A percentile compares a stretch with the other conserved stretches of the same genome.
These are phyloP conservation scores for Phytoseiulus persimilis DNA, from an alignment of 2,888 invertebrate species.

Conservation along the genomic window DNA sequence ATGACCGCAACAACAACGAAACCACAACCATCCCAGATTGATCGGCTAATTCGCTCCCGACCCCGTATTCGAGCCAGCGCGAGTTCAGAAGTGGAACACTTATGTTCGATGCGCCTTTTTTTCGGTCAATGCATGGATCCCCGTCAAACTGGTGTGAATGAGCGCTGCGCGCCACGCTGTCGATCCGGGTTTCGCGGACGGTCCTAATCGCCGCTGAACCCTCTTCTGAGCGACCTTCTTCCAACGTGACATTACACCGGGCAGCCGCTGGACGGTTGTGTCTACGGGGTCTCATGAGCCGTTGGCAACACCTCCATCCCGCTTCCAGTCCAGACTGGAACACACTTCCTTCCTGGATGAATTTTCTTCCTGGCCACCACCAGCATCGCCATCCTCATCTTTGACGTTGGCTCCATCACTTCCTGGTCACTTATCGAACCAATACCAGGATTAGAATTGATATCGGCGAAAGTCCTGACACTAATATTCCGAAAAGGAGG, in stretches of 20 bases:
- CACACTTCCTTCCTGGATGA: not conserved
- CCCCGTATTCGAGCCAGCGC: not conserved
- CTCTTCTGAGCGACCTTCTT: not conserved
- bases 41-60: not conserved
- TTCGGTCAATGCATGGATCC: not conserved
- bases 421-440: not conserved
- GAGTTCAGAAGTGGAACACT: not conserved
- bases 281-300: not conserved
- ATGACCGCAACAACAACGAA: not conserved
- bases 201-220: not conserved
- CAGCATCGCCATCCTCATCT: not conserved
- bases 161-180: not conserved
- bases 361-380: not conserved
- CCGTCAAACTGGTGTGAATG: not conserved
- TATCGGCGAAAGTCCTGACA: not conserved
- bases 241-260: not conserved
- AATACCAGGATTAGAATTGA: not conserved
- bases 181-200: not conserved
- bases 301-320: not conserved
- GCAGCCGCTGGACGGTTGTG: not conserved
- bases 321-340: not conserved
- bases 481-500: not conserved
- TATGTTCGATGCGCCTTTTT: not conserved
- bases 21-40: not conserved
- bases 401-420: not conserved